Evolutionary conservation across 2,113 vertebrate genomes (phyloP), one percentile per base, ranked within the genome.

Genomic region (Triplophysa dalaica): DNA sequence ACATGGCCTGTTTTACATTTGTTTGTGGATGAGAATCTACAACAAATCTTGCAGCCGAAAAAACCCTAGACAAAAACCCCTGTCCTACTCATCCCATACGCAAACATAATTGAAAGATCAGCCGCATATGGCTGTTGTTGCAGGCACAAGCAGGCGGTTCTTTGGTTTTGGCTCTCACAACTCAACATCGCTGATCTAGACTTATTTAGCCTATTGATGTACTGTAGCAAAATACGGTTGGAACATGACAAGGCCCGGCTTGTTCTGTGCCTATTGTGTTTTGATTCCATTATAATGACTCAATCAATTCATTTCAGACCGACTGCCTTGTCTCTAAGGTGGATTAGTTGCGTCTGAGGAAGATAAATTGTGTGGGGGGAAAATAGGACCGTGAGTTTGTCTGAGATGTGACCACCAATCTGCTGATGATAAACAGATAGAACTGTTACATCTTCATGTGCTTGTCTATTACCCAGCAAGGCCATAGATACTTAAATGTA

Each of bases 271-370:
- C 50, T 70, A 26, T 72, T 77, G 77, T 76, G 48, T 50, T 38
- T 19, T 54, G 50, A 74, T 83, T 80, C 48, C 41, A 56, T 76
- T 70, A 54, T 29, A 52, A 80, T 70, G 66, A 54, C 33, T 77
- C 48, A 65, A 70, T 77, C 62, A 9, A 21, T 50, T 70, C 24
- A 68, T 60, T 75, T 29, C 54, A 81, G 65, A 43, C 41, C 41
- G 21, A 52, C 33, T 61, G 29, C 22, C 29, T 52, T 22, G 62
- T 56, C 26, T 65, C 70, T 64, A 26, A 38, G 67, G 17, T 75
- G 66, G 65, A 81, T 84, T 78, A 81, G 69, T 70, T 3, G 24
- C 48, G 29, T 69, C 76, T 78, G 50, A 68, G 22, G 76, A 61
- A 24, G 65, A 78, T 78, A 21, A 78, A 78, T 48, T 64, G 29